These are phyloP conservation scores for Stichopus horrens DNA, from an alignment of 53 echinoderm and acorn worm species.

Conservation along the genomic window DNA sequence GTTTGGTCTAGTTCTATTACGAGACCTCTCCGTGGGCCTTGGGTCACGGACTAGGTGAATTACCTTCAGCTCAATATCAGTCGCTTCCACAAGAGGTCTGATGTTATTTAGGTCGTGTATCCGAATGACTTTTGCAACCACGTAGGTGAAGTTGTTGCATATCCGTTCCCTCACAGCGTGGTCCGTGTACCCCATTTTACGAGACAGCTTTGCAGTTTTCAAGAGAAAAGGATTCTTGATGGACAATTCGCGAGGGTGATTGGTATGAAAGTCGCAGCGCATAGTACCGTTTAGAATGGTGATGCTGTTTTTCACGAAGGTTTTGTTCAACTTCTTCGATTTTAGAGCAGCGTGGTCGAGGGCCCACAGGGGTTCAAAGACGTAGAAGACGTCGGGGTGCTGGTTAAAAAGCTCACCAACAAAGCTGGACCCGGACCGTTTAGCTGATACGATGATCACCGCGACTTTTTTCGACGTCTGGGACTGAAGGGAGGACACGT, in stretches of 20 bases:
- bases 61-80: conserved; percentile 33
- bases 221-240: not conserved
- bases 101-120: conserved; percentile 44
- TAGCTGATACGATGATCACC: conserved; percentile 55
- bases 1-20: conserved; percentile 41
- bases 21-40: conserved; percentile 54
- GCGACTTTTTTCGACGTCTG: not conserved
- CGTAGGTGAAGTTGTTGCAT: not conserved
- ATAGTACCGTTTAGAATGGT: not conserved
- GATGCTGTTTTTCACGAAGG: not conserved
- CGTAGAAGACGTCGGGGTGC: conserved; percentile 53
- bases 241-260: not conserved
- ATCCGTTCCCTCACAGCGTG: not conserved
- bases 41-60: conserved; percentile 71
- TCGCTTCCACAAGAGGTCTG: conserved; percentile 1
- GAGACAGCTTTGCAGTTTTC: not conserved
- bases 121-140: conserved; percentile 61
- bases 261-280: not conserved
- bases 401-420: conserved; percentile 69
- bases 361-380: conserved; percentile 52
- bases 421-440: conserved; percentile 72
- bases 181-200: too few relatives aligned
- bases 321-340: not conserved
- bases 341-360: conserved; percentile 30
- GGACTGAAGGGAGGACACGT: too few relatives aligned